These are phyloP conservation scores for Ctenodactylus gundi DNA, from an alignment of 2,113 vertebrate genomes.

Conservation along the genomic window DNA sequence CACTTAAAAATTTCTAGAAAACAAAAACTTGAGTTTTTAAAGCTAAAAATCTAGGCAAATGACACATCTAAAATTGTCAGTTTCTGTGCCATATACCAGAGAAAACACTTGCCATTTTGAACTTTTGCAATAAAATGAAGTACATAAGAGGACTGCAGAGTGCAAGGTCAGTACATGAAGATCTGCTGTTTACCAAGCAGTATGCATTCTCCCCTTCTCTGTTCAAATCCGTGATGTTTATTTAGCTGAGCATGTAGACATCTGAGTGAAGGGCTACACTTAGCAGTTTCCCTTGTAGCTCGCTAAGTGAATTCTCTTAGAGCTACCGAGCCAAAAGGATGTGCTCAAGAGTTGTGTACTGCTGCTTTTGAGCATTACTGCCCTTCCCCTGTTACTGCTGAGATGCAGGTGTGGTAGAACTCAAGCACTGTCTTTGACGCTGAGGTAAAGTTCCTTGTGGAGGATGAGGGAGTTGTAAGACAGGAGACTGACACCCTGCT, in stretches of 20 bases:
- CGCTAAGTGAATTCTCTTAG: not conserved
- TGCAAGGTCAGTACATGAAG: not conserved
- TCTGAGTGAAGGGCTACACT: not conserved
- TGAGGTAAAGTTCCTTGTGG: not conserved
- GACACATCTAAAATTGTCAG: not conserved
- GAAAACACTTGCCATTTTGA: not conserved
- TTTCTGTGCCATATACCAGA: not conserved
- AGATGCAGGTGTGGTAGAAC: not conserved
- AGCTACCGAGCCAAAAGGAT: not conserved
- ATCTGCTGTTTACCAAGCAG: not conserved
- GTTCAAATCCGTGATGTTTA: not conserved
- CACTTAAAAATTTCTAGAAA: slow-evolving; percentile 1
- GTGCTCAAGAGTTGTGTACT: not conserved
- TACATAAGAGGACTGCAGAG: not conserved
- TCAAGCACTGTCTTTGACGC: not conserved
- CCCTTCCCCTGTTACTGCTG: not conserved
- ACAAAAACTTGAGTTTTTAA: not conserved
- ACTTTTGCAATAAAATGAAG: not conserved
- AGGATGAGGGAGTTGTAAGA: not conserved
- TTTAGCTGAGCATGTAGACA: not conserved
- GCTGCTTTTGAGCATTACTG: not conserved
- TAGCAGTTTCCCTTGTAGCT: not conserved
- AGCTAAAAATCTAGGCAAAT: too few species aligned
- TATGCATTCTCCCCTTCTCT: not conserved
- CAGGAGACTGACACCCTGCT: not conserved